Base-by-base conservation (phyloP, 2,797 vertebrate species). In the Babyrousa celebensis region DNA sequence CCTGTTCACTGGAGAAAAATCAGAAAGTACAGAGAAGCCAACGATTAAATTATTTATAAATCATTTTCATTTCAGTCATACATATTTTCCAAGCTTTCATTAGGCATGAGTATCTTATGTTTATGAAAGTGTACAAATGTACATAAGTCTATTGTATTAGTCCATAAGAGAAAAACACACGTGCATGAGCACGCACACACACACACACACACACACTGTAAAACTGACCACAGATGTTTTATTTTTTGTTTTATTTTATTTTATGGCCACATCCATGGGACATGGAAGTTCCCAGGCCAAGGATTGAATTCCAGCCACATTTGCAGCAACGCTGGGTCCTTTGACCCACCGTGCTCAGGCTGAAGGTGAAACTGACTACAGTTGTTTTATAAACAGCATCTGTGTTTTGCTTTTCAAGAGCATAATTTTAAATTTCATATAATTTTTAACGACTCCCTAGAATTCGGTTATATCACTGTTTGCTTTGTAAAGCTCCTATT, bases 331-430 rank as follows among this genome's bases (percentile, higher is more conserved):
- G 43, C 43, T 48, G 43, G 43, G 43, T 48, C 43, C 43, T 48
- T 48, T 48, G 9, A 7, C 43, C 43, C 43, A 48, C 43, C 9
- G 43, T 10, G 9, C 43, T 48, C 9, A 10, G 43, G 43, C 43
- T 48, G 43, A 48, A 10, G 43, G 9, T 48, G 6, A 48, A 48
- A 48, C 43, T 48, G 43, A 48, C 43, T 48, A 70, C 23, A 40
- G 23, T 63, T 92, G 48, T 56, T 85, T 91, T 36, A 74, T 79
- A 67, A 63, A 12, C 70, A 88, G 52, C 3, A 3, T 56, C 79
- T 78, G 9, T 72, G 68, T 40, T 90, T 96, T 96, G 43, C 54
- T 79, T 95, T 91, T 93, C 17, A 80, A 54, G 63, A 77, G 25
- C 74, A 85, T 43, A 84, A 60, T 15, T 75, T 94, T 85, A 29